Percentiles rank a stretch among this genome's conserved stretches.
Evolutionary conservation across 2,797 vertebrate genomes (phyloP).

Genomic region (Cynodonichthys magdalenae): DNA sequence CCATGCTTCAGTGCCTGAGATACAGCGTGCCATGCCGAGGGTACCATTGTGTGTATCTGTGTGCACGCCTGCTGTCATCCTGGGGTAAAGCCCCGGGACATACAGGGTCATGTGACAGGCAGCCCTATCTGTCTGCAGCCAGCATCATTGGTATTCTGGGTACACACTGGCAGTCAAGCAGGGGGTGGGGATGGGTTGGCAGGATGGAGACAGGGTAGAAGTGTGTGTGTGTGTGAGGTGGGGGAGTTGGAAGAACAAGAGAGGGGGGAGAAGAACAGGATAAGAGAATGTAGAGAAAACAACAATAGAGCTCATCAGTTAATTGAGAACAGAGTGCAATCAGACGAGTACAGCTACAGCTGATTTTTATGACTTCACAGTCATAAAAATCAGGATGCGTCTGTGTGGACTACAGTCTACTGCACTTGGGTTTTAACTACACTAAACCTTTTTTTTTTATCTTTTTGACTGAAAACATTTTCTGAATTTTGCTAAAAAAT

Average conservation of each 20-base stretch:
- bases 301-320: slow-evolving; percentile 82
- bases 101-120: slow-evolving; percentile 77
- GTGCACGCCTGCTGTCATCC: slow-evolving; percentile 68
- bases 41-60: slow-evolving; percentile 21
- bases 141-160: slow-evolving; percentile 82
- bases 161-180: slow-evolving; percentile 61
- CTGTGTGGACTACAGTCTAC: slow-evolving; percentile 1
- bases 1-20: slow-evolving; percentile 52
- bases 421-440: not conserved
- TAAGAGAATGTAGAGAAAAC: slow-evolving; percentile 43
- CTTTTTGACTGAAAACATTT: not conserved
- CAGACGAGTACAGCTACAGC: slow-evolving; percentile 29
- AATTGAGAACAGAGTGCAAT: slow-evolving; percentile 68
- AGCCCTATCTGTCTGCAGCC: slow-evolving; percentile 77
- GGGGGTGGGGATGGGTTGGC: slow-evolving; percentile 22
- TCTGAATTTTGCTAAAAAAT: no score
- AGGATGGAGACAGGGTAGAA: slow-evolving; percentile 13
- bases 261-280: slow-evolving; percentile 14
- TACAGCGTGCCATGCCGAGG: slow-evolving; percentile 54
- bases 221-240: slow-evolving; percentile 16
- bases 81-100: slow-evolving; percentile 76
- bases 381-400: slow-evolving; percentile 10
- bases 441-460: not conserved
- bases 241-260: not conserved
- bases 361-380: not conserved